Percentiles rank a stretch among this genome's conserved stretches.
These are phyloP conservation scores for Macrophya annulata DNA, from an alignment of 2,888 invertebrate species.

Conservation along the genomic window DNA sequence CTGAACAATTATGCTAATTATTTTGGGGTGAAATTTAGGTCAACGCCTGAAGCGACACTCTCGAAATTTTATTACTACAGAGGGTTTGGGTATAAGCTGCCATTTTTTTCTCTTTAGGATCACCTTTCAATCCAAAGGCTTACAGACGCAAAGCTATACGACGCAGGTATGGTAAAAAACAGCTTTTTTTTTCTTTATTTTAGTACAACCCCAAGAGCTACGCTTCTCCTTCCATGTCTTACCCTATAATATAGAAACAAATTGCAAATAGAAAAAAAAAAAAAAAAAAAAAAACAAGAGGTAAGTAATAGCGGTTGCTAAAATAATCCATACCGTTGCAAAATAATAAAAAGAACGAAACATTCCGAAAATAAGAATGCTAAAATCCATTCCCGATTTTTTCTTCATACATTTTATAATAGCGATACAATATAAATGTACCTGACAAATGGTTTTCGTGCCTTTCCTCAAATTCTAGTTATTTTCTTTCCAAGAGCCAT, in stretches of 20 bases:
- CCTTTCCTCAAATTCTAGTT: neutral
- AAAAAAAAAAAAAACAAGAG: neutral
- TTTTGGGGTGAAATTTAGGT: neutral
- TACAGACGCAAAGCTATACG: slow-evolving; percentile 2
- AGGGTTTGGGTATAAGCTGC: slow-evolving; percentile 42
- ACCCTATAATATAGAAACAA: neutral
- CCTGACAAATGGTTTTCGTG: neutral
- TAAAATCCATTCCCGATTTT: too few relatives aligned
- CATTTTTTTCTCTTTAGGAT: slow-evolving; percentile 35
- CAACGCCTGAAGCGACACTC: slow-evolving; percentile 11
- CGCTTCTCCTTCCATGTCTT: neutral
- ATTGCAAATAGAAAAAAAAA: neutral
- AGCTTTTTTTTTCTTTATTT: neutral
- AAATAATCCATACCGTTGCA: too few relatives aligned
- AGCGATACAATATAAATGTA: neutral
- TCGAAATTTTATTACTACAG: slow-evolving; percentile 32
- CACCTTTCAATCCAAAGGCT: slow-evolving; percentile 43
- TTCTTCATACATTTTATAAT: neutral
- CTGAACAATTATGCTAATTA: slow-evolving; percentile 25
- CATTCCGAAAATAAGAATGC: neutral
- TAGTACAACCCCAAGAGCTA: neutral
- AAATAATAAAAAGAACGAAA: neutral
- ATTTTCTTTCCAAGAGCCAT: slow-evolving; percentile 3
- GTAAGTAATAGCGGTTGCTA: neutral
- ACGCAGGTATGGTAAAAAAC: neutral